Percentiles rank a stretch among this genome's conserved stretches.
phyloP scores from a whole-genome alignment of 2,797 vertebrate genomes.

The Rachycentron canadum region DNA sequence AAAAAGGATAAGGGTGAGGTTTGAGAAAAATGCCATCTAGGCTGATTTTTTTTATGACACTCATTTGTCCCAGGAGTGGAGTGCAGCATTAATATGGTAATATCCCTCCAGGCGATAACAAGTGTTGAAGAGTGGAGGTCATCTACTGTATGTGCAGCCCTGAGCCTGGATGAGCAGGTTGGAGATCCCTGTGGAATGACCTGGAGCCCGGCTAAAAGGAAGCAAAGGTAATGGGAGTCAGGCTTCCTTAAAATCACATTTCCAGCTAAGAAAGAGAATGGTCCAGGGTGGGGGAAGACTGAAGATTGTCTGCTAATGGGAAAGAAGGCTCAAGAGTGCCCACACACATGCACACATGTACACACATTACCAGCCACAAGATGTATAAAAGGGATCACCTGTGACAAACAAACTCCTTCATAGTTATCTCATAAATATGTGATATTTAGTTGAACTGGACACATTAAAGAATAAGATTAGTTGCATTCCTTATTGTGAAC shows the following conservation, averaged over 20 bases:
- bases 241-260: constrained; percentile 77
- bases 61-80: constrained; percentile 71
- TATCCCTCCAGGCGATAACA: constrained; percentile 71
- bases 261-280: constrained; percentile 70
- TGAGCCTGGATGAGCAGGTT: constrained; percentile 57
- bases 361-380: constrained; percentile 27
- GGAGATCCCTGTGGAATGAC: constrained; percentile 68
- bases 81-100: constrained; percentile 83
- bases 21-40: constrained; percentile 59
- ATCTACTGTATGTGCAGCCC: constrained; percentile 71
- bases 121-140: constrained; percentile 75
- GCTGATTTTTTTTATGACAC: constrained; percentile 66
- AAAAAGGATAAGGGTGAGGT: constrained; percentile 28
- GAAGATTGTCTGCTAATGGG: constrained; percentile 63
- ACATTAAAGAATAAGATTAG: background rate
- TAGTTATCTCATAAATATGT: constrained; percentile 10
- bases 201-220: constrained; percentile 61
- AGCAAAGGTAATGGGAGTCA: constrained; percentile 74
- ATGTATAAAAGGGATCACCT: constrained; percentile 44
- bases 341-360: background rate
- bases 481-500: background rate
- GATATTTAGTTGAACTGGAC: background rate
- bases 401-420: constrained; percentile 26
- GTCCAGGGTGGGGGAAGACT: constrained; percentile 25
- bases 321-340: constrained; percentile 27